Evolutionary conservation across 2,113 vertebrate genomes (phyloP), one percentile per base, ranked within the genome.

Genomic region (Mesembrinibis cayennensis): DNA sequence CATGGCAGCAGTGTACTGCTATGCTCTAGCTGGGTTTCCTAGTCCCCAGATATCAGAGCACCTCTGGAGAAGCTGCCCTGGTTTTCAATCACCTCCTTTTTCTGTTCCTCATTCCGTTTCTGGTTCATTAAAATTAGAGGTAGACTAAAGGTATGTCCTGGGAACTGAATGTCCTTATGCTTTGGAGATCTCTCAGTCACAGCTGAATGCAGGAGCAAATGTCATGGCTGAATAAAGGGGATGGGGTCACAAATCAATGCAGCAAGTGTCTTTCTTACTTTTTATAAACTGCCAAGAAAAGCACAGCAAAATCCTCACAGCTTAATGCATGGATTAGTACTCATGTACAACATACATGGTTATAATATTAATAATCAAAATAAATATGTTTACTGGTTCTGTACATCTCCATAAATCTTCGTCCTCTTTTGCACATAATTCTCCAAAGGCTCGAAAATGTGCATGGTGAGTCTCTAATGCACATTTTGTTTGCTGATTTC

Each of bases 401-500:
- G 62, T 81, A 91, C 86, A 95, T 84, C 73, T 69, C 81, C 36
- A 65, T 87, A 89, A 94, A 82, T 67, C 69, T 83, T 63, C 65
- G 76, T 92, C 90, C 45, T 72, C 49, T 89, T 91, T 91, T 69
- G 74, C 73, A 50, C 0, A 2, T 17, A 87, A 91, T 88, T 95
- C 74, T 94, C 94, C 73, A 82, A 87, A 94, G 91, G 55, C 84
- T 87, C 9, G 1, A n/a, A 89, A 90, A 82, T 40, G 73, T 85
- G 65, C 83, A 52, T 77, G 27, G 62, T 53, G 73, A 94, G 61
- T 89, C 91, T 84, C 89, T 93, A 79, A 91, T 12, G 80, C 66
- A 62, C 87, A 53, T 92, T 96, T 96, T 82, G 82, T 95, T 91
- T 90, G 69, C 96, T 95, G 96, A 91, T 95, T 97, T 97, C 93